Percentiles rank a stretch among this genome's conserved stretches.
phyloP scores from a whole-genome alignment of 2,888 invertebrate genomes.

The Ligdia adustata region DNA sequence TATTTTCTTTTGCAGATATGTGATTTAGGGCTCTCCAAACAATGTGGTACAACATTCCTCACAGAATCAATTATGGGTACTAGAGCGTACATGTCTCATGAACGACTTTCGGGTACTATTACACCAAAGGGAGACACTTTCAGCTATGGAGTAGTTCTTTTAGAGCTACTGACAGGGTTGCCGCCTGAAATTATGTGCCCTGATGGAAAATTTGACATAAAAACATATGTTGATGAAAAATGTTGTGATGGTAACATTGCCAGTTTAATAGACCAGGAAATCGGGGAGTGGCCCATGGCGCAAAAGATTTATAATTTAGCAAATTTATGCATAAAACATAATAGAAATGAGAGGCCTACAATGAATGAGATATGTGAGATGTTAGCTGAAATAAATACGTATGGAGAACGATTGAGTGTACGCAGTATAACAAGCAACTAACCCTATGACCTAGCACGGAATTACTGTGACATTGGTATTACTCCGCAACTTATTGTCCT shows the following conservation, averaged over 20 bases:
- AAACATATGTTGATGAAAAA: constrained; percentile 80
- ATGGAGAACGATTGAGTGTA: too few relatives aligned
- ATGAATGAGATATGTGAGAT: constrained; percentile 80
- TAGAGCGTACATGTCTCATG: constrained; percentile 90
- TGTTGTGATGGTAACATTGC: constrained; percentile 76
- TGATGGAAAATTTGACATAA: constrained; percentile 51
- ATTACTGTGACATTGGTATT: too few relatives aligned
- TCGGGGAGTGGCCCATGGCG: constrained; percentile 80
- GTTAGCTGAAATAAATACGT: constrained; percentile 52
- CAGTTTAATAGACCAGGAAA: constrained; percentile 81
- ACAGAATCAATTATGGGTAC: constrained; percentile 86
- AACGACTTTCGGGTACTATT: constrained; percentile 87
- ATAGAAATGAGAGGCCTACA: constrained; percentile 81
- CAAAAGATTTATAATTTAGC: constrained; percentile 81
- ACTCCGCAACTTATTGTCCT: too few relatives aligned
- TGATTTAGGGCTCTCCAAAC: constrained; percentile 90
- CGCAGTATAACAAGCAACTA: too few relatives aligned
- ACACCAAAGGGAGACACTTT: constrained; percentile 91
- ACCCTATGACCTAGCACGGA: too few relatives aligned
- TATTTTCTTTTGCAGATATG: constrained; percentile 83
- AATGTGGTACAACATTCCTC: constrained; percentile 74
- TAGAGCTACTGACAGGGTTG: constrained; percentile 89
- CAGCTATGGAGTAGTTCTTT: constrained; percentile 90
- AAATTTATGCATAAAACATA: constrained; percentile 80
- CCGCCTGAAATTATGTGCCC: constrained; percentile 63